Conservation (phyloP, 1,140 invertebrate genomes). For the Drosophila mojavensis region DNA sequence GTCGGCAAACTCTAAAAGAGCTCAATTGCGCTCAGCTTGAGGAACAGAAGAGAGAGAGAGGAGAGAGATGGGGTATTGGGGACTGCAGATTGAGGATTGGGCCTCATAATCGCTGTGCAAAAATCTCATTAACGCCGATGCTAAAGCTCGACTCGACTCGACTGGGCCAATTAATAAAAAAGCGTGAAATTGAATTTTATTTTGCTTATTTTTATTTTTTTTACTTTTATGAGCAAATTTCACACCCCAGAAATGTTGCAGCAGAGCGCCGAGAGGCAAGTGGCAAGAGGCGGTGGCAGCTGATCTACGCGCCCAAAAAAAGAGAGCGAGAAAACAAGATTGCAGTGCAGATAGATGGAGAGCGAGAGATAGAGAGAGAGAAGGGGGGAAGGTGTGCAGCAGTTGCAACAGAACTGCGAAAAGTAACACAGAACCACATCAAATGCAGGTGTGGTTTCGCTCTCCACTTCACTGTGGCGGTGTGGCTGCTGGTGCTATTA, state of each 20-base stretch:
- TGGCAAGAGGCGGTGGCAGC: slow-evolving; percentile 20
- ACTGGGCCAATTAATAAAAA: slow-evolving; percentile 82
- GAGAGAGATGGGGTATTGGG: not conserved
- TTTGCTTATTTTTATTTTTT: slow-evolving; percentile 11
- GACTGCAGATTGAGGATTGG: not conserved
- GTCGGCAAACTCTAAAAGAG: slow-evolving; percentile 19
- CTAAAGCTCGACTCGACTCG: slow-evolving; percentile 28
- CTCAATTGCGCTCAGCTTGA: slow-evolving; percentile 2
- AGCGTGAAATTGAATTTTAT: slow-evolving; percentile 79
- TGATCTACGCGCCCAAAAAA: slow-evolving; percentile 33
- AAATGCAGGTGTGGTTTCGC: slow-evolving; percentile 73
- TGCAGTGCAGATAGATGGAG: slow-evolving; percentile 4
- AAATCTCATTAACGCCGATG: slow-evolving; percentile 74
- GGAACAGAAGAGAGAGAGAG: not conserved
- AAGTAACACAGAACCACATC: slow-evolving; percentile 51
- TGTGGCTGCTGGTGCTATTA: slow-evolving; percentile 62
- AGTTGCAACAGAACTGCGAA: slow-evolving; percentile 47
- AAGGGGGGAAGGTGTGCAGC: not conserved
- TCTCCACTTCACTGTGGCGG: not conserved
- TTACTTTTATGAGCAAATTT: slow-evolving; percentile 63
- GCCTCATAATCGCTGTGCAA: slow-evolving; percentile 63
- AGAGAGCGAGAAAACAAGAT: not conserved
- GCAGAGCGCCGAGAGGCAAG: slow-evolving; percentile 15
- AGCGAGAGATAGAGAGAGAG: not conserved
- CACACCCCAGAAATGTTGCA: slow-evolving; percentile 60